Conservation (phyloP, 2,113 vertebrate genomes). For the Corythaeola cristata region DNA sequence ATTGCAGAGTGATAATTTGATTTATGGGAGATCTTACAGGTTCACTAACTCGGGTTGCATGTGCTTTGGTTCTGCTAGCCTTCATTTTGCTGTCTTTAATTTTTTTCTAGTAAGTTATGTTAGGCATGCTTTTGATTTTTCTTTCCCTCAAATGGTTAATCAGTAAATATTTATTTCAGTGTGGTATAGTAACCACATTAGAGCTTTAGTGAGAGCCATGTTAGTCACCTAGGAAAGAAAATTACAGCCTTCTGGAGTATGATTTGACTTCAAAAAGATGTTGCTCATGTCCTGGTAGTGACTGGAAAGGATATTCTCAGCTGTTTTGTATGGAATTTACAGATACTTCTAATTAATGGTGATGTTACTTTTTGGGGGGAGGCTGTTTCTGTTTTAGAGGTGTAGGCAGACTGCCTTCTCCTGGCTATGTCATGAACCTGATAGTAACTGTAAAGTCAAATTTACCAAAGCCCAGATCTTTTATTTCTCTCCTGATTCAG, state of each 20-base stretch:
- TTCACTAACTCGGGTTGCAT: background rate
- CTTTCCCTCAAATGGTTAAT: accelerated
- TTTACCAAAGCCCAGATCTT: background rate
- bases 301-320: background rate
- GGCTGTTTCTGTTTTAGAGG: background rate
- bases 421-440: background rate
- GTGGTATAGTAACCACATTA: background rate
- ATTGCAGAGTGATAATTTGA: background rate
- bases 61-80: background rate
- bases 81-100: background rate
- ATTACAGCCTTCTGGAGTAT: background rate
- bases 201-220: background rate
- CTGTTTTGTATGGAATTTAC: background rate
- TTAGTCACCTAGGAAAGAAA: background rate
- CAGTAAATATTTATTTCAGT: background rate
- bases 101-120: background rate
- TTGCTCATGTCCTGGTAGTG: background rate
- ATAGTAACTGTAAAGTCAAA: background rate
- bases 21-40: background rate
- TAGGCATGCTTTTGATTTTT: background rate
- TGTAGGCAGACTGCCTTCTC: background rate
- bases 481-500: background rate
- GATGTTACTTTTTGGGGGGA: background rate
- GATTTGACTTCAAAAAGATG: background rate
- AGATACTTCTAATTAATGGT: background rate